phyloP scores from a whole-genome alignment of 2,888 invertebrate genomes.

The Drosophila melanosoma region DNA sequence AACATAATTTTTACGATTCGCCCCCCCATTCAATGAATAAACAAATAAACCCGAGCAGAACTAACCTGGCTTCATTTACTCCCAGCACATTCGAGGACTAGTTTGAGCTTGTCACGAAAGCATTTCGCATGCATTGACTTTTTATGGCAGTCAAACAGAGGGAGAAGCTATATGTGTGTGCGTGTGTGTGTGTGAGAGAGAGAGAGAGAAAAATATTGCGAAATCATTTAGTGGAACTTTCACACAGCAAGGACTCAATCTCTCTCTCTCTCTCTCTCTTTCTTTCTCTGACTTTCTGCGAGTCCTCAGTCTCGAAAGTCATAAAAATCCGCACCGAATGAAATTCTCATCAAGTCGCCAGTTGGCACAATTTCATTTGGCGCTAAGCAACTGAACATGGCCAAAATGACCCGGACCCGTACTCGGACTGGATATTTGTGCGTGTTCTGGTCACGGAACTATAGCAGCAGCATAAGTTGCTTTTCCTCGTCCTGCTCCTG shows the following conservation, averaged over 20 bases:
- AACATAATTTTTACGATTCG: slow-evolving; percentile 80
- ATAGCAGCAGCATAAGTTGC: slow-evolving; percentile 7
- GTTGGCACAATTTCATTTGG: slow-evolving; percentile 73
- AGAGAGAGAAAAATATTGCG: slow-evolving; percentile 68
- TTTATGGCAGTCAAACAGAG: slow-evolving; percentile 63
- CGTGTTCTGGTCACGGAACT: slow-evolving; percentile 45
- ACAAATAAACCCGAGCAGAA: slow-evolving; percentile 71
- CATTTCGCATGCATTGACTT: slow-evolving; percentile 82
- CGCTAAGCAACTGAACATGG: slow-evolving; percentile 72
- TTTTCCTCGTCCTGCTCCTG: slow-evolving; percentile 13
- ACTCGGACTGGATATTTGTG: slow-evolving; percentile 17
- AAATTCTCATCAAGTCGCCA: slow-evolving; percentile 78
- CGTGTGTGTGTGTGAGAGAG: not conserved
- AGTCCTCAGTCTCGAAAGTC: slow-evolving; percentile 55
- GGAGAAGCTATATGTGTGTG: not conserved
- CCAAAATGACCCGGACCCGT: slow-evolving; percentile 47
- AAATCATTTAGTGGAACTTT: slow-evolving; percentile 76
- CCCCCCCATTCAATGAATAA: slow-evolving; percentile 78
- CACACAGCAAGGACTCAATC: slow-evolving; percentile 9
- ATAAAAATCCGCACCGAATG: slow-evolving; percentile 77
- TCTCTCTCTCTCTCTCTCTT: slow-evolving; percentile 5
- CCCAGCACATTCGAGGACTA: slow-evolving; percentile 32
- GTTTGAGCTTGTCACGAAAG: slow-evolving; percentile 71
- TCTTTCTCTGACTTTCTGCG: not conserved
- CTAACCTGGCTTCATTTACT: slow-evolving; percentile 30